Evolutionary conservation across 2,888 invertebrate species (phyloP).

Genomic region (Stenichneumon culpator): DNA sequence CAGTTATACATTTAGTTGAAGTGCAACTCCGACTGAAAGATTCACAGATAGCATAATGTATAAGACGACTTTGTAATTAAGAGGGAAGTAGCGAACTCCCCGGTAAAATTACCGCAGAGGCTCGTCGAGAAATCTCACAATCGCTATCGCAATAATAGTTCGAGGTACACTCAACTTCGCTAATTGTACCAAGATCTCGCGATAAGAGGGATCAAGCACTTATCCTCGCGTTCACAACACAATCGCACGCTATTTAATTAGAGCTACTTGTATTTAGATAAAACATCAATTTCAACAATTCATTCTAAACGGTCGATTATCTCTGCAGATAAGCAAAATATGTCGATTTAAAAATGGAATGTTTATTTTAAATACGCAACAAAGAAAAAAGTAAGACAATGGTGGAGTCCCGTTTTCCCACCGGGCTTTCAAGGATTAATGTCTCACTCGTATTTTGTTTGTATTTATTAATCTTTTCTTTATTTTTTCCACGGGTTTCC

Average conservation of each 20-base stretch:
- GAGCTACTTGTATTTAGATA: not conserved
- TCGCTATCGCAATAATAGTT: conserved; percentile 33
- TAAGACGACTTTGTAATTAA: conserved; percentile 41
- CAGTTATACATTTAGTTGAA: not conserved
- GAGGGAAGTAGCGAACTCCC: conserved; percentile 18
- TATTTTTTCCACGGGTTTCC: not conserved
- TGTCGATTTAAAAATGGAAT: not conserved
- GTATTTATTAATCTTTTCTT: not conserved
- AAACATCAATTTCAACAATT: conserved; percentile 1
- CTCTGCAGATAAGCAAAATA: not conserved
- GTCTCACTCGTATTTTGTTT: not conserved
- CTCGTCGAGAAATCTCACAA: conserved; percentile 36
- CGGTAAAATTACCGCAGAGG: conserved; percentile 43
- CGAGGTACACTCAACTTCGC: conserved; percentile 37
- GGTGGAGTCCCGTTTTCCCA: not conserved
- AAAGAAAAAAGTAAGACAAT: not conserved
- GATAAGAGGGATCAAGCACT: conserved; percentile 27
- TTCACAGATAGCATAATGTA: conserved; percentile 44
- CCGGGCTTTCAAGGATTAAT: not conserved
- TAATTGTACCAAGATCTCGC: conserved; percentile 36
- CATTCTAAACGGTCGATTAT: not conserved
- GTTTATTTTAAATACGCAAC: not conserved
- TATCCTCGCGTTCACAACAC: conserved; percentile 8
- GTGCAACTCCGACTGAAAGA: not conserved
- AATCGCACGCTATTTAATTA: conserved; percentile 10